Evolutionary conservation across 2,797 vertebrate species (phyloP), one percentile per base, ranked within the genome.

Genomic region (Naso thynnoides): DNA sequence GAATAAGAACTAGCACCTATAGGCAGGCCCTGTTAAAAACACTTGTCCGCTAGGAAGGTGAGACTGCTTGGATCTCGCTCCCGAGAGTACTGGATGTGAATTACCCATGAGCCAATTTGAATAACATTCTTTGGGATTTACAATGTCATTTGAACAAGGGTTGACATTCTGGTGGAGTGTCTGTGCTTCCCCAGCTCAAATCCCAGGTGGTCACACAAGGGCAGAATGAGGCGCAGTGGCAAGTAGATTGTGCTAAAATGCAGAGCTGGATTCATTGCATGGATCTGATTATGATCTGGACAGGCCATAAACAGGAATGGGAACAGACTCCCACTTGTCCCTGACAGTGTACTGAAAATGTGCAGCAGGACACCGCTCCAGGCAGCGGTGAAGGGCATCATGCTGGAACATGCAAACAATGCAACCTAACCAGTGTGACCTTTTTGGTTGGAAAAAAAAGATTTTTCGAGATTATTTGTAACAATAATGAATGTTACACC

Each of bases 281-380:
- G 82, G 88, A 81, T 89, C 73, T 77, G 90, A 93, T 92, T 93
- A 90, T 90, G 83, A 93, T 93, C 90, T 82, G 79, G 87, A 91
- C 81, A 85, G 73, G 58, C 78, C 83, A 81, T 84, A 85, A 91
- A 88, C 85, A 80, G 80, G 81, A 74, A 92, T 74, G 67, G 81
- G 85, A 83, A 75, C 59, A 65, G 80, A 87, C 83, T 86, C 75
- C 71, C 78, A 52, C 70, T 70, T 54, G 81, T 80, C 73, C 71
- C 69, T 61, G 53, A 73, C 15, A 77, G 75, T 56, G 75, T 52
- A 41, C 73, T 78, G 86, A 79, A 78, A 78, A 78, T 21, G 53
- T 72, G 62, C 57, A 67, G 79, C 16, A 42, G 76, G 72, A 69
- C 61, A 57, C 54, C 1, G 39, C 79, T 65, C 75, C 19, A 1